Base-by-base conservation (phyloP, 2,888 invertebrate genomes). In the Ceraclea dissimilis region DNA sequence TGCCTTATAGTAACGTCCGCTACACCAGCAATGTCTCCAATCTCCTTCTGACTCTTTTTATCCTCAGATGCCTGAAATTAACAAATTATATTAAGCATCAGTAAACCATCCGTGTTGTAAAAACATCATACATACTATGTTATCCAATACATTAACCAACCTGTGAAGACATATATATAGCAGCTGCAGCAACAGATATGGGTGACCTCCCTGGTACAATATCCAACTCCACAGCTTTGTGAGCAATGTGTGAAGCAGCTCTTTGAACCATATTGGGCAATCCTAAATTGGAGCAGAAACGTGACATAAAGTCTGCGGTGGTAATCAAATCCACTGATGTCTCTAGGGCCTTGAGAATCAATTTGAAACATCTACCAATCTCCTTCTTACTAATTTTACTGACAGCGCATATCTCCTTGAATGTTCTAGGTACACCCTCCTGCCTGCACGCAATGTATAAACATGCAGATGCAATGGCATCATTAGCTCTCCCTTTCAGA, bases 111-210 rank as follows among this genome's bases (percentile, higher is more conserved):
- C 2, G 18, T 4, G n/a, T 51, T 26, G 51, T 26, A 26, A 26
- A 26, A 26, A 26, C n/a, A n/a, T n/a, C n/a, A n/a, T 26, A 26
- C 26, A 26, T 26, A 10, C 10, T 26, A 26, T 26, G 26, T 26
- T 26, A 10, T n/a, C n/a, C 4, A 26, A 26, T 10, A 26, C 4
- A 26, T 26, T 6, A 26, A 26, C 26, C 62, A 67, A 87, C 90
- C 75, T 95, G 97, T 13, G 96, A 96, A 2, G 99, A 98, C 98
- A 99, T 98, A 68, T 98, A 99, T 67, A 99, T 99, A 53, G 99
- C 97, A 49, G 99, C 98, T 6, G 99, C 99, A 0, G 99, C 96
- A 1, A 99, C 96, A 0, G 98, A 98, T 63, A 99, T 97, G 0
- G 99, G 99, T 56, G 97, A 97, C 66, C 98, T 83, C 5, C 98